Evolutionary conservation across 2,113 vertebrate species (phyloP), one percentile per base, ranked within the genome.

Genomic region (Cariama cristata): DNA sequence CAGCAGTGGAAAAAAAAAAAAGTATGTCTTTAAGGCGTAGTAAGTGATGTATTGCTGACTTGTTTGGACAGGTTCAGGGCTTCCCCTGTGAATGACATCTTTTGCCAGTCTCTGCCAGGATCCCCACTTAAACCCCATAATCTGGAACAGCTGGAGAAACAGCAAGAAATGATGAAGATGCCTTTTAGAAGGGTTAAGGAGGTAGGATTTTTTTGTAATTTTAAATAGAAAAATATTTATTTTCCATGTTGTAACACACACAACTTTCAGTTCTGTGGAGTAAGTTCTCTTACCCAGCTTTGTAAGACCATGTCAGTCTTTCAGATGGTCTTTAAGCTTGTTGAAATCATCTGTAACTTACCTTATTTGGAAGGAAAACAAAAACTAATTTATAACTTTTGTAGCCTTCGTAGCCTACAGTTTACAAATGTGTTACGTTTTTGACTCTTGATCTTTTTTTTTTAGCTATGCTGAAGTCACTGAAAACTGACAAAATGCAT

Each of bases 81-180:
- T 5, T 99, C 99, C 53, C 99, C 99, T 5, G 99, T 99, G 91
- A 99, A 99, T 68, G 99, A 99, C 98, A 99, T 99, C 97, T 99
- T 99, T 97, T 99, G 99, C 98, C 99, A 99, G 75, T 99, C 99
- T 63, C 95, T 99, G 95, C 98, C 99, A 20, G 99, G 99, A 86
- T 99, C 99, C 23, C 99, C 99, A 22, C 98, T 99, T 63, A 99
- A 98, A 68, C 99, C 99, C 58, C 98, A 98, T 79, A 98, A 98
- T 56, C 98, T 99, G 80, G 94, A 98, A 27, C 98, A 99, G 95
- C 81, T 99, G 97, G 99, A 99, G 85, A 98, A 98, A 55, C 99
- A 99, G 95, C 99, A 99, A 93, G 99, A 99, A 95, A 98, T 99
- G 82, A 96, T 99, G 42, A 99, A 99, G 90, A 98, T 99, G 49